Percentiles rank a stretch among this genome's conserved stretches.
Conservation (phyloP, 2,888 invertebrate genomes). For the Pristionchus exspectatus region DNA sequence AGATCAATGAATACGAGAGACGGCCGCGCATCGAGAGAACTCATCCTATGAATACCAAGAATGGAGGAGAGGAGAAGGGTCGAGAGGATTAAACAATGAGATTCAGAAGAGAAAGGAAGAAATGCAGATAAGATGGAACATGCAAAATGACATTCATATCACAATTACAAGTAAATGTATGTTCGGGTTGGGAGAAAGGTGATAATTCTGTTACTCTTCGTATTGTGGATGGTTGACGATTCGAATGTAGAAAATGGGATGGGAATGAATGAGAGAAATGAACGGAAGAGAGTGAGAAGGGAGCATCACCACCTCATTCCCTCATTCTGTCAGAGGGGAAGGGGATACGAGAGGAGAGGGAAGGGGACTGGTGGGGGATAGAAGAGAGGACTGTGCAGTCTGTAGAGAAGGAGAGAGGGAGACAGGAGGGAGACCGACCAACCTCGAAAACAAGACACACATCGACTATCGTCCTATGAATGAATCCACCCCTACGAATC, state of each 20-base stretch:
- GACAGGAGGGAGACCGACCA: slow-evolving; percentile 52
- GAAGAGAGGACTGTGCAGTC: slow-evolving; percentile 46
- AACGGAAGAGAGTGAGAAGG: slow-evolving; percentile 21
- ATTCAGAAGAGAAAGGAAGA: background rate
- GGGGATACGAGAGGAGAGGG: background rate
- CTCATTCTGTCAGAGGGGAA: background rate
- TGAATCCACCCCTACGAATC: slow-evolving; percentile 15
- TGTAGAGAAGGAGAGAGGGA: slow-evolving; percentile 49
- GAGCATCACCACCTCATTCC: background rate
- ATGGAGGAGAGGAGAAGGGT: background rate
- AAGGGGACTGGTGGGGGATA: background rate
- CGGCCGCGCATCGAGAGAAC: slow-evolving; percentile 6
- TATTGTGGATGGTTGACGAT: background rate
- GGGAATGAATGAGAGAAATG: background rate
- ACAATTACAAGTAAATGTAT: background rate
- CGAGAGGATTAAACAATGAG: background rate
- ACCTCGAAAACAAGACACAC: slow-evolving; percentile 53
- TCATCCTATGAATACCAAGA: background rate
- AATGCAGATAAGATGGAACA: background rate
- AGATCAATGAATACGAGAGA: slow-evolving; percentile 25
- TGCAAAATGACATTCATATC: background rate
- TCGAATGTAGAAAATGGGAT: slow-evolving; percentile 9
- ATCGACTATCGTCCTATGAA: slow-evolving; percentile 38
- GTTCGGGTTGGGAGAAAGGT: background rate
- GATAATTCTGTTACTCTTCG: background rate